phyloP scores from a whole-genome alignment of 2,888 invertebrate species.

The Lydus trimaculatus region DNA sequence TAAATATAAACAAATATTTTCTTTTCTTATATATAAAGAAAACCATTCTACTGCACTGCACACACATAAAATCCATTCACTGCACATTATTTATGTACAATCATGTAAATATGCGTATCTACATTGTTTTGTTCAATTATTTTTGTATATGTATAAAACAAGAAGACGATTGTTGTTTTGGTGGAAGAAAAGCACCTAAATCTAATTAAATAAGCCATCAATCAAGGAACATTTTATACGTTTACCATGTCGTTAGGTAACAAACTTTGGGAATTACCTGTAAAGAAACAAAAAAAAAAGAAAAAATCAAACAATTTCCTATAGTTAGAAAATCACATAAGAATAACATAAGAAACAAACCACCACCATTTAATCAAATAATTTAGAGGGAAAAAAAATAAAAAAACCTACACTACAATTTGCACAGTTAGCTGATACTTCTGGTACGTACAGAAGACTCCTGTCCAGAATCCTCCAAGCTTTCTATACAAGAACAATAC shows the following conservation, averaged over 20 bases:
- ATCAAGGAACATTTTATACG: constrained; percentile 40
- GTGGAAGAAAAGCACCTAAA: not conserved
- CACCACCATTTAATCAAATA: constrained; percentile 1
- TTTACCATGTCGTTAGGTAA: constrained; percentile 37
- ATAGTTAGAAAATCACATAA: too few species aligned
- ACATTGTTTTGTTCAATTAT: not conserved
- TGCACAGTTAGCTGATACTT: constrained; percentile 16
- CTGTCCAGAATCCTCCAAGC: not conserved
- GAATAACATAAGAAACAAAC: not conserved
- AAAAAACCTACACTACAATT: constrained; percentile 20
- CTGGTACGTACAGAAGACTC: not conserved
- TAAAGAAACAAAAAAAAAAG: constrained; percentile 33
- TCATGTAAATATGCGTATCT: not conserved
- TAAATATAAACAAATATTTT: too few species aligned
- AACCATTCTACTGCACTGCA: not conserved
- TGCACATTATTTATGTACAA: constrained; percentile 2
- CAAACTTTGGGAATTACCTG: constrained; percentile 42
- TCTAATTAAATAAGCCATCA: constrained; percentile 30
- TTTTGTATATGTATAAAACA: not conserved
- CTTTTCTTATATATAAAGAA: not conserved
- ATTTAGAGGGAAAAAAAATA: not conserved
- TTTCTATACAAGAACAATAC: not conserved
- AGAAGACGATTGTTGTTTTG: not conserved
- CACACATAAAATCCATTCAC: not conserved
- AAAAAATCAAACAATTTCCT: not conserved